These are phyloP conservation scores for Lithodes maja DNA, from an alignment of 2,888 invertebrate species.

Conservation along the genomic window DNA sequence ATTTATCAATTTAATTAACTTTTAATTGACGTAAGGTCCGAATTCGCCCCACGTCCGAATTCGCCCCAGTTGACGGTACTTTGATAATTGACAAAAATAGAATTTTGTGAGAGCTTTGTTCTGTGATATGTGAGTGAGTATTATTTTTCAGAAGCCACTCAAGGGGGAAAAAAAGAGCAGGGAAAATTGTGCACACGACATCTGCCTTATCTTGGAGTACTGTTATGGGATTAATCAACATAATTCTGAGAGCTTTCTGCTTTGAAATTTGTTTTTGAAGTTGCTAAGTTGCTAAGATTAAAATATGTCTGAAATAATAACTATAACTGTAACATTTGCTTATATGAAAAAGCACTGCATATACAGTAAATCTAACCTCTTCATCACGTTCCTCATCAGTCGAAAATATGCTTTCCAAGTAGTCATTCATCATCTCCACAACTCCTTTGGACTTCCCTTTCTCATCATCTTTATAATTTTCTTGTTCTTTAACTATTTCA, in stretches of 20 bases:
- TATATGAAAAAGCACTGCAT: neutral
- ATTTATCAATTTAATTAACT: no score
- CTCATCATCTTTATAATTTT: neutral
- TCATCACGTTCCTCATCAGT: slow-evolving; percentile 56
- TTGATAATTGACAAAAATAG: no score
- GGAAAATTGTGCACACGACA: no score
- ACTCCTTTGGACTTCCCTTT: slow-evolving; percentile 31
- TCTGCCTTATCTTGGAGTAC: no score
- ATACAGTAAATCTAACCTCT: slow-evolving; percentile 34
- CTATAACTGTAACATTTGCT: neutral
- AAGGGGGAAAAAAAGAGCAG: no score
- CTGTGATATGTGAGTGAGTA: no score
- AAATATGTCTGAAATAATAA: neutral
- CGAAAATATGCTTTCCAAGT: slow-evolving; percentile 55
- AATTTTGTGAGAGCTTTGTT: no score
- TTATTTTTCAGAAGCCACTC: no score
- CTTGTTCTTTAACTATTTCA: neutral
- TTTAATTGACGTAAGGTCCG: no score
- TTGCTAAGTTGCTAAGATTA: neutral
- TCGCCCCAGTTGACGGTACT: no score
- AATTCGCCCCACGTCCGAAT: no score
- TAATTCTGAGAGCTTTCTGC: neutral
- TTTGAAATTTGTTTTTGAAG: neutral
- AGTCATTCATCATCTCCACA: slow-evolving; percentile 41
- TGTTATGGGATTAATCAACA: no score